phyloP scores from a whole-genome alignment of 1,140 invertebrate genomes.

The Drosophila takahashii region DNA sequence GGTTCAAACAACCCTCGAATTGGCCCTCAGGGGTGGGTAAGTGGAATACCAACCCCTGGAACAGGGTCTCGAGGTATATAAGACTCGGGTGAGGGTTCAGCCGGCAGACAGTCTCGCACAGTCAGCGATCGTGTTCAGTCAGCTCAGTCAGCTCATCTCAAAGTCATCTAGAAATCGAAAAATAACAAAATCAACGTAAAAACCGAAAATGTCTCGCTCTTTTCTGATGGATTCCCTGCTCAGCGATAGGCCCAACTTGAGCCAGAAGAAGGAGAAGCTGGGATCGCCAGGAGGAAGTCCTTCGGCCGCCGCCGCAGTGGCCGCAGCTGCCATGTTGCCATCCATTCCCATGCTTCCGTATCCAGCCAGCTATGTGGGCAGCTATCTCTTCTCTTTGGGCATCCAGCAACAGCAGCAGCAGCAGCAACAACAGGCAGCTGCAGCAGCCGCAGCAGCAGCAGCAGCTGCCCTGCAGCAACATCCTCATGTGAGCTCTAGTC shows the following conservation, averaged over 20 bases:
- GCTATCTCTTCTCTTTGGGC: constrained; percentile 87
- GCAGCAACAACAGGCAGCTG: constrained; percentile 68
- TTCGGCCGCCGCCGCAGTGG: constrained; percentile 80
- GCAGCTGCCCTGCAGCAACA: constrained; percentile 50
- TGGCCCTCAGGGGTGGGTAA: constrained; percentile 50
- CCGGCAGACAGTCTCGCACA: constrained; percentile 68
- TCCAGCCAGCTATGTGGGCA: constrained; percentile 87
- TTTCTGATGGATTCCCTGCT: constrained; percentile 91
- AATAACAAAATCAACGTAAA: not conserved
- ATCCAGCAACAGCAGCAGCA: constrained; percentile 87
- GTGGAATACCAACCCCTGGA: constrained; percentile 51
- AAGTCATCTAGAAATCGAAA: constrained; percentile 5
- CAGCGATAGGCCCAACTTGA: constrained; percentile 86
- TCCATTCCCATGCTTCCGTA: constrained; percentile 87
- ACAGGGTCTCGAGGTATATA: constrained; percentile 52
- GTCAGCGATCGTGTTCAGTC: constrained; percentile 72
- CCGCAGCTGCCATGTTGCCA: constrained; percentile 83
- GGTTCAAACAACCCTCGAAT: constrained; percentile 77
- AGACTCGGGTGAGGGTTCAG: constrained; percentile 29
- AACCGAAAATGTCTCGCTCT: constrained; percentile 88
- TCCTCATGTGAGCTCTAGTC: constrained; percentile 42
- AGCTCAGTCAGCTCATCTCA: not conserved
- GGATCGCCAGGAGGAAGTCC: constrained; percentile 41
- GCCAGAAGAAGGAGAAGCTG: constrained; percentile 85
- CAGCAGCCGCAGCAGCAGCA: constrained; percentile 43